Conservation (phyloP, 2,888 invertebrate species). For the Oxystoma pomonae region DNA sequence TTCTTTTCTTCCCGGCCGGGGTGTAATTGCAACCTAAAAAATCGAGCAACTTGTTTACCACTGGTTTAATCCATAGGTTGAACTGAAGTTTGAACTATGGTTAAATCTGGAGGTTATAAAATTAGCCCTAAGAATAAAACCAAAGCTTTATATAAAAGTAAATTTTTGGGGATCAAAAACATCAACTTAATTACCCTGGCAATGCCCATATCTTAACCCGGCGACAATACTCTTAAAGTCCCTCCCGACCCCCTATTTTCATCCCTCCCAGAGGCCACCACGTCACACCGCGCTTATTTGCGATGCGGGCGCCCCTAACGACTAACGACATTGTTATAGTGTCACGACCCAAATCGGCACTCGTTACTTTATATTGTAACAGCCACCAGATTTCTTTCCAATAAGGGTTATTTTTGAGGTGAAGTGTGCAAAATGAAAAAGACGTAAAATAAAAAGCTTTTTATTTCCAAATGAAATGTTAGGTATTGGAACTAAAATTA, state of each 20-base stretch:
- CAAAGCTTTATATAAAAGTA: no score
- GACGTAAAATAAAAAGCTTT: neutral
- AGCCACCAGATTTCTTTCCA: conserved; percentile 21
- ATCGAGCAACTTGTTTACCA: no score
- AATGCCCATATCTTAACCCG: no score
- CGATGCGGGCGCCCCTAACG: conserved; percentile 38
- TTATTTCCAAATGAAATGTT: neutral
- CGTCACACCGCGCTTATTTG: conserved; percentile 29
- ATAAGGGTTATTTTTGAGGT: neutral
- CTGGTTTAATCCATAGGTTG: no score
- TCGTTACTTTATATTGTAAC: conserved; percentile 28
- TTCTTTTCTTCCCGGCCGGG: no score
- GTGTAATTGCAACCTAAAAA: no score
- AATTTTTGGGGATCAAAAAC: no score
- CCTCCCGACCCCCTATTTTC: neutral
- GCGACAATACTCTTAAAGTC: no score
- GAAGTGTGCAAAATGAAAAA: neutral
- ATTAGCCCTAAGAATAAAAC: no score
- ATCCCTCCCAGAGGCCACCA: conserved; percentile 9
- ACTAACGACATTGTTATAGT: conserved; percentile 39
- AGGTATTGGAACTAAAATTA: neutral
- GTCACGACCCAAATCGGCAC: conserved; percentile 24
- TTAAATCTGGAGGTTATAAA: no score
- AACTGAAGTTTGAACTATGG: no score
- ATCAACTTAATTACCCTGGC: no score